Percentiles rank a stretch among this genome's conserved stretches.
Evolutionary conservation across 2,113 vertebrate species (phyloP).

Genomic region (Austrofundulus limnaeus): DNA sequence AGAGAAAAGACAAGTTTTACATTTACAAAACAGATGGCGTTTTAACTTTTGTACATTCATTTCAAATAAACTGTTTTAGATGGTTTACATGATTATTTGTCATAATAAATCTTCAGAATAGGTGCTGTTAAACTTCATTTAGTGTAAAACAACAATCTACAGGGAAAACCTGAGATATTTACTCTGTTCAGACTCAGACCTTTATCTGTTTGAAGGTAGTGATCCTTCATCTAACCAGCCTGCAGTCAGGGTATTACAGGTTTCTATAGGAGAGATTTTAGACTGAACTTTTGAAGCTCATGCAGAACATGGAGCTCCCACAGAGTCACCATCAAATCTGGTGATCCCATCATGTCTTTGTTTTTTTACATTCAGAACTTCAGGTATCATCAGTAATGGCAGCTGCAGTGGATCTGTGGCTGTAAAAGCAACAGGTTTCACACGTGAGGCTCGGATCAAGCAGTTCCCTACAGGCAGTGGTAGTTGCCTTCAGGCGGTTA

Average conservation of each 20-base stretch:
- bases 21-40: background rate
- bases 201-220: background rate
- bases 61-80: background rate
- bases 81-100: too few relatives aligned
- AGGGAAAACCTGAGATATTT: too few relatives aligned
- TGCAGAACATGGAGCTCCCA: background rate
- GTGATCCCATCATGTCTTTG: background rate
- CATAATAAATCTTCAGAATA: too few relatives aligned
- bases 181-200: background rate
- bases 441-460: slow-evolving; percentile 8
- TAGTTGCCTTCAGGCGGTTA: slow-evolving; percentile 33
- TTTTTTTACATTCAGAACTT: background rate
- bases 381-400: background rate
- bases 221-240: background rate
- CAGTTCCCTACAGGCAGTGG: slow-evolving; percentile 5
- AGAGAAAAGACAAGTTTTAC: background rate
- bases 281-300: background rate
- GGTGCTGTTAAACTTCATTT: too few relatives aligned
- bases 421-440: slow-evolving; percentile 12
- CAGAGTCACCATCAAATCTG: background rate
- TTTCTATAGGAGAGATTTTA: too few relatives aligned
- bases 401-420: slow-evolving; percentile 8
- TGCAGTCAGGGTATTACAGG: too few relatives aligned
- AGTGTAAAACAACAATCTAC: too few relatives aligned
- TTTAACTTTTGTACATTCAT: background rate